These are phyloP conservation scores for Drosophila birchii DNA, from an alignment of 2,888 invertebrate genomes.

Conservation along the genomic window DNA sequence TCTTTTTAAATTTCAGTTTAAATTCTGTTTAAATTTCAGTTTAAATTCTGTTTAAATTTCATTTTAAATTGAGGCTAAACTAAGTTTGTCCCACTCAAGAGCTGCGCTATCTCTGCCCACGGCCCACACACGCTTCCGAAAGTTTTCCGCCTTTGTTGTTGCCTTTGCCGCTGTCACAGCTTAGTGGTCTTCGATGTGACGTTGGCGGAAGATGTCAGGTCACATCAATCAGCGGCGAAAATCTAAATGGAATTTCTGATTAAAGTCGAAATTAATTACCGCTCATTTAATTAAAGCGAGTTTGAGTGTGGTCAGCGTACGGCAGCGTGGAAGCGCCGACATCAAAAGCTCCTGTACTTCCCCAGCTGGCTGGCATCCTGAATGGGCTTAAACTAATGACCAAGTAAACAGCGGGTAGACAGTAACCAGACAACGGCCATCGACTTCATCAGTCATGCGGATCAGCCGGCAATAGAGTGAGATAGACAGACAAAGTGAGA, in stretches of 20 bases:
- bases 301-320: constrained; percentile 70
- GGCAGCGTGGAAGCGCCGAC: constrained; percentile 30
- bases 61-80: constrained; percentile 12
- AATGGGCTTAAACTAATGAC: constrained; percentile 82
- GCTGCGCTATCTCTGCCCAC: neutral
- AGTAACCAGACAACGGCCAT: constrained; percentile 81
- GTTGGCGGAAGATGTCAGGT: constrained; percentile 74
- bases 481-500: constrained; percentile 4
- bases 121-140: constrained; percentile 24
- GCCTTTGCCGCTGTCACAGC: constrained; percentile 26
- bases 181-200: constrained; percentile 53
- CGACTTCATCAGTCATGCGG: constrained; percentile 75
- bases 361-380: constrained; percentile 54
- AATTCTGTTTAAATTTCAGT: neutral
- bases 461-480: constrained; percentile 37
- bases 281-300: constrained; percentile 84
- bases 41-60: neutral
- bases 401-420: constrained; percentile 80
- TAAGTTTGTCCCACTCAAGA: constrained; percentile 4
- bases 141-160: constrained; percentile 26
- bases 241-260: constrained; percentile 84
- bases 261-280: constrained; percentile 85
- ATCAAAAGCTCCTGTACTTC: constrained; percentile 54
- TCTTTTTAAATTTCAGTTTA: neutral
- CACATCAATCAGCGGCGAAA: constrained; percentile 81